phyloP scores from a whole-genome alignment of 2,113 vertebrate species.

The Salvelinus alpinus region DNA sequence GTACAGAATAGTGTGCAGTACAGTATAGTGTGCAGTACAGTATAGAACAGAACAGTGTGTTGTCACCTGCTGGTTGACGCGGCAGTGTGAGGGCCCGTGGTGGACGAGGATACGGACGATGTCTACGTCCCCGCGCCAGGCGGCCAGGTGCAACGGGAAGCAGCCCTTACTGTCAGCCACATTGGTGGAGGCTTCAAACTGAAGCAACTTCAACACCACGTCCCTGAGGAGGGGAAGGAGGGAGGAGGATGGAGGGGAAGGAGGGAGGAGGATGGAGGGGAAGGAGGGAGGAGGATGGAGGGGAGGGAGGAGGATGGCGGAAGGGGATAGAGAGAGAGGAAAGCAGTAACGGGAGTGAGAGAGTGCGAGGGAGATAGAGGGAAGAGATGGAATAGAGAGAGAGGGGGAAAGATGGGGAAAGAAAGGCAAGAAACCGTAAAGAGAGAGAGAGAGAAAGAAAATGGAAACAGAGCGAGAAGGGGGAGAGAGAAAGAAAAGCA shows the following conservation, averaged over 20 bases:
- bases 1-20: background rate
- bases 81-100: slow-evolving; percentile 89
- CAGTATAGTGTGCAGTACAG: background rate
- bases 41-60: background rate
- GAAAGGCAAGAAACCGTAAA: slow-evolving; percentile 9
- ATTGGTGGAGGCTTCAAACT: slow-evolving; percentile 92
- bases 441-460: slow-evolving; percentile 20
- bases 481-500: background rate
- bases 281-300: background rate
- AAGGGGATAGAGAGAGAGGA: background rate
- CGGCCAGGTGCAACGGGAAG: slow-evolving; percentile 95
- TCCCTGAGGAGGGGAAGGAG: slow-evolving; percentile 75
- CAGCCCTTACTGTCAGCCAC: slow-evolving; percentile 95
- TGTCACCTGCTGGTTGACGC: slow-evolving; percentile 92
- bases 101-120: slow-evolving; percentile 96
- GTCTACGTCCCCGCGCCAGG: slow-evolving; percentile 95
- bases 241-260: background rate
- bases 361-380: background rate
- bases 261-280: too few species aligned
- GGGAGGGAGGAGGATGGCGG: background rate
- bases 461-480: background rate
- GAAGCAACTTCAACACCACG: slow-evolving; percentile 94
- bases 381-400: background rate
- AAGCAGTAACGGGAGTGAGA: background rate
- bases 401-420: background rate